Evolutionary conservation across 2,888 invertebrate genomes (phyloP), one percentile per base, ranked within the genome.

Genomic region (Nomada fucata): DNA sequence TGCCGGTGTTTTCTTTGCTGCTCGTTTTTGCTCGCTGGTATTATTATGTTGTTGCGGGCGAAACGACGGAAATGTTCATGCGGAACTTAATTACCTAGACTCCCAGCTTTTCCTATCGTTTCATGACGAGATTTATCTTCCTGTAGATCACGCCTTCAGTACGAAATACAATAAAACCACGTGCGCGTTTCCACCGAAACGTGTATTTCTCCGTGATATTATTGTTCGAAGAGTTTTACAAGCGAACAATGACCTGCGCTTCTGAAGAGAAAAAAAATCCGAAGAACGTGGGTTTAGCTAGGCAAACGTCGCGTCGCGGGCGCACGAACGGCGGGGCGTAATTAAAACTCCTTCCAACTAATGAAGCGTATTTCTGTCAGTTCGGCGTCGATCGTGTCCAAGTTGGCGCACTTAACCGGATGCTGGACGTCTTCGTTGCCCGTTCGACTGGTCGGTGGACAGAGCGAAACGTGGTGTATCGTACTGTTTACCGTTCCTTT

Each of bases 401-500:
- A 69, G 47, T 59, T 67, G 47, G n/a, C 20, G 63, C 26, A 13
- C 75, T 83, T 68, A 29, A 55, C 61, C 59, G 47, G 42, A 10
- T 59, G 42, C 26, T 60, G 20, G 72, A 65, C 55, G 57, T 29
- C 42, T 60, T 64, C 68, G 10, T 71, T 18, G 60, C 36, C 63
- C 20, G 23, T 29, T 64, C 20, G n/a, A 61, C 29, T 44, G 20
- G 36, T 11, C 29, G 18, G 20, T 13, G 11, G 44, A 61, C 18
- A 20, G 59, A 60, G 10, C 57, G 20, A 11, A 44, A 64, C 13
- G 26, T 61, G 57, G 10, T 57, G 10, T 60, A 5, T n/a, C 67
- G 18, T 44, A 63, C 65, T 86, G 79, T 88, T 87, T 89, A 82
- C 78, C 79, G 72, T 84, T 84, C 85, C 83, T 85, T 84, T 86